phyloP scores from a whole-genome alignment of 2,888 invertebrate species.

The Noctua fimbriata region DNA sequence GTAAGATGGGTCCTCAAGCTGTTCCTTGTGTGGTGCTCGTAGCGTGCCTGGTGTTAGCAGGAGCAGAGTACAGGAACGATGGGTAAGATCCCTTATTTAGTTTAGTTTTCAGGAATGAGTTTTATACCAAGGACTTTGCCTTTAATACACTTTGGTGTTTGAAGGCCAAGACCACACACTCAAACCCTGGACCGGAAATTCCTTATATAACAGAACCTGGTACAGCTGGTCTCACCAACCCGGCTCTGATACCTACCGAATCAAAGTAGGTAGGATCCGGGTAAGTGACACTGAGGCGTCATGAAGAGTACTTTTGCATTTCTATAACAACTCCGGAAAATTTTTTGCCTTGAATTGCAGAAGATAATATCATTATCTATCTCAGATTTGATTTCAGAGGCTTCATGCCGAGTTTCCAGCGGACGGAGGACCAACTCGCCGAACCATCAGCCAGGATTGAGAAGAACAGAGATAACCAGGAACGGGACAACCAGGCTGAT shows the following conservation, averaged over 20 bases:
- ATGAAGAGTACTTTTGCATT: neutral
- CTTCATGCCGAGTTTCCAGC: conserved; percentile 84
- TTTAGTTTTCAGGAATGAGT: neutral
- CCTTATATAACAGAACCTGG: neutral
- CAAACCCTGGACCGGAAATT: neutral
- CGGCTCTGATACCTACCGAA: neutral
- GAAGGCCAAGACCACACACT: neutral
- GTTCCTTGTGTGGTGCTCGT: conserved; percentile 63
- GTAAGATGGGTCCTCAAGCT: conserved; percentile 78
- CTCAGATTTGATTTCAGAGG: conserved; percentile 83
- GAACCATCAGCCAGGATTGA: conserved; percentile 86
- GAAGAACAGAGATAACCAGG: conserved; percentile 73
- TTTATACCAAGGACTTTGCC: neutral
- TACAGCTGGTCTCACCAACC: neutral
- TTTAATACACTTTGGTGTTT: neutral
- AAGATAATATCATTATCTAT: conserved; percentile 48
- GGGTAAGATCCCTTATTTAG: conserved; percentile 76
- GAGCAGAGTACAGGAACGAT: conserved; percentile 82
- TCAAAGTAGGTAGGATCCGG: neutral
- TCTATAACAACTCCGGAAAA: neutral
- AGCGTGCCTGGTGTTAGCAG: conserved; percentile 62
- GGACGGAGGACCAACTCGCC: conserved; percentile 88
- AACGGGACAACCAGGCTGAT: conserved; percentile 80
- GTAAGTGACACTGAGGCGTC: neutral
- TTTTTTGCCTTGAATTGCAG: neutral